These are phyloP conservation scores for Xerus inauris DNA, from an alignment of 2,113 vertebrate genomes.

Conservation along the genomic window DNA sequence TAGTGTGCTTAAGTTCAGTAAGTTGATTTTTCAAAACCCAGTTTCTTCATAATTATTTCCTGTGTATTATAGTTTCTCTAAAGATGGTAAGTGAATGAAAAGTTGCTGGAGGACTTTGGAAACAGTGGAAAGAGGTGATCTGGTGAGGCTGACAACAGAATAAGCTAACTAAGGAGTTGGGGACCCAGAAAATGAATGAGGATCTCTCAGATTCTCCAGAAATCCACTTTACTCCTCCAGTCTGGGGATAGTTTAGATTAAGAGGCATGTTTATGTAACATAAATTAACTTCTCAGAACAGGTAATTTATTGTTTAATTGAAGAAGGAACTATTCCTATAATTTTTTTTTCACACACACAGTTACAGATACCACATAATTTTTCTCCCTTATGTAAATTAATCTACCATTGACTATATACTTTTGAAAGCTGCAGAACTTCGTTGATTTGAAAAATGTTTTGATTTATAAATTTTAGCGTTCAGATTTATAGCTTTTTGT, in stretches of 20 bases:
- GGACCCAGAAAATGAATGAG: neutral
- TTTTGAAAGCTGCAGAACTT: neutral
- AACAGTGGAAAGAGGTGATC: neutral
- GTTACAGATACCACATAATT: neutral
- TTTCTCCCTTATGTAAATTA: neutral
- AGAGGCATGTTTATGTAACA: neutral
- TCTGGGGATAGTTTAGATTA: neutral
- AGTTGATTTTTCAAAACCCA: neutral
- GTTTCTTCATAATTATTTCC: neutral
- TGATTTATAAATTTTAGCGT: neutral
- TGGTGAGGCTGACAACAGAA: neutral
- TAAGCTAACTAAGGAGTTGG: neutral
- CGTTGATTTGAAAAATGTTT: slow-evolving; percentile 18
- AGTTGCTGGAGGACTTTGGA: neutral
- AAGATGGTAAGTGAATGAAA: neutral
- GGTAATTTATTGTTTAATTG: neutral
- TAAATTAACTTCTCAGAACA: neutral
- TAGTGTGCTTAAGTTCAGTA: neutral
- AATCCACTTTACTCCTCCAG: neutral
- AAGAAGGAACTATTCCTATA: neutral
- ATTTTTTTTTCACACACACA: neutral
- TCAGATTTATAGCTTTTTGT: neutral
- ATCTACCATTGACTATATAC: neutral
- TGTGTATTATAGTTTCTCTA: neutral
- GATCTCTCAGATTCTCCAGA: neutral